Evolutionary conservation across 2,113 vertebrate species (phyloP).

Genomic region (Genyomyrus donnyi): DNA sequence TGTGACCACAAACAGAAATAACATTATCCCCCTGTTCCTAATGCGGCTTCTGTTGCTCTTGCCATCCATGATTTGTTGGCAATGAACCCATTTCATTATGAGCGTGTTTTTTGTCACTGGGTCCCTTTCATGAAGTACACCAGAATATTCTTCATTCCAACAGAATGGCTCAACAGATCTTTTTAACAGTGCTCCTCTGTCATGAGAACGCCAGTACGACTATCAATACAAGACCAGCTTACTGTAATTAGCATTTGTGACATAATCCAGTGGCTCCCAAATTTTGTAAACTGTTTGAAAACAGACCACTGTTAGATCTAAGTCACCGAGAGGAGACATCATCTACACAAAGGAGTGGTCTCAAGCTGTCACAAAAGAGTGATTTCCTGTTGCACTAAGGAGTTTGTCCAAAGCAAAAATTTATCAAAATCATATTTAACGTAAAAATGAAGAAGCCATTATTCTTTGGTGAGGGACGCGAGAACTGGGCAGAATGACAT

Average conservation of each 20-base stretch:
- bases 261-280: conserved; percentile 19
- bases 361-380: not conserved
- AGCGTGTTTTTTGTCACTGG: conserved; percentile 2
- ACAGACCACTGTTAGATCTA: not conserved
- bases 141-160: conserved; percentile 17
- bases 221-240: not conserved
- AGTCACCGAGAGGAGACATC: not conserved
- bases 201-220: conserved; percentile 5
- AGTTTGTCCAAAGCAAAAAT: not conserved
- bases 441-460: conserved; percentile 1
- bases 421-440: not conserved
- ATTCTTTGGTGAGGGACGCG: conserved; percentile 10
- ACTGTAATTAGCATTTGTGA: conserved; percentile 22
- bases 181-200: conserved; percentile 12
- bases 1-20: conserved; percentile 16
- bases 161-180: conserved; percentile 9
- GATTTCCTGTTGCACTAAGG: not conserved
- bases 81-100: conserved; percentile 20
- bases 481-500: not conserved
- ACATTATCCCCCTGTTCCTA: conserved; percentile 38
- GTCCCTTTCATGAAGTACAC: not conserved
- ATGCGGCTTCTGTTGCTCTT: conserved; percentile 16
- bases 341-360: not conserved
- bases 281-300: not conserved
- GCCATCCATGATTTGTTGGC: conserved; percentile 28